Base-by-base conservation (phyloP, 2,888 invertebrate species). In the Tinea pellionella region DNA sequence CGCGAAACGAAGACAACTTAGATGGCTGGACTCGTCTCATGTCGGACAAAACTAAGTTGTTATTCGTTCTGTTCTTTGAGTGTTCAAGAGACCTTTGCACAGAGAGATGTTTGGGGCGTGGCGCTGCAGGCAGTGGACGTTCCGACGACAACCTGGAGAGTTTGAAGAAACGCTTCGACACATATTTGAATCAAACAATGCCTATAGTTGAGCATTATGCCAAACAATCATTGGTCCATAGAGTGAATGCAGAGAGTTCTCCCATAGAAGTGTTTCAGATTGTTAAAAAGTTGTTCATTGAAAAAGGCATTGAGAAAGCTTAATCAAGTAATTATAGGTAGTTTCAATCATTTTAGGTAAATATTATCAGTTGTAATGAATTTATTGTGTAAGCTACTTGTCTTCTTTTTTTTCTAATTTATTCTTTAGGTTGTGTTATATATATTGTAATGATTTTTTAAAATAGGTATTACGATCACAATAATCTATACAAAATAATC, bases 1-100 rank as follows among this genome's bases (percentile, higher is more conserved):
- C 99, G 12, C 90, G 99, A 19, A 99, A 99, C 80, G 91, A 96
- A 75, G 94, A 99, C 77, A 99, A 99, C 77, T 83, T 99, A 63
- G 93, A 96, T 59, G 99, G 99, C 7, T 99, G 99, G 99, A 91
- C 92, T 58, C 82, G 90, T 61, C 88, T 88, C 61, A 97, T 99
- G 95, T 85, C 91, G 0, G 92, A 92, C 19, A 97, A 97, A 78
- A 92, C 94, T 0, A 89, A 93, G 61, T 88, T 99, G 12, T 90
- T 94, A 64, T 97, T 96, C 74, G 96, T 99, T 1, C 81, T 99
- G 24, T 97, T 96, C 76, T 95, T 99, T 68, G 95, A 98, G 65
- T 98, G 99, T 72, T 89, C 92, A 0, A 90, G 92, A 67, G 92
- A 96, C 64, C 90, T 92, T 7, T 99, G 99, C 77, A 92, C 94